phyloP scores from a whole-genome alignment of 2,888 invertebrate genomes.

The Gerris lacustris region DNA sequence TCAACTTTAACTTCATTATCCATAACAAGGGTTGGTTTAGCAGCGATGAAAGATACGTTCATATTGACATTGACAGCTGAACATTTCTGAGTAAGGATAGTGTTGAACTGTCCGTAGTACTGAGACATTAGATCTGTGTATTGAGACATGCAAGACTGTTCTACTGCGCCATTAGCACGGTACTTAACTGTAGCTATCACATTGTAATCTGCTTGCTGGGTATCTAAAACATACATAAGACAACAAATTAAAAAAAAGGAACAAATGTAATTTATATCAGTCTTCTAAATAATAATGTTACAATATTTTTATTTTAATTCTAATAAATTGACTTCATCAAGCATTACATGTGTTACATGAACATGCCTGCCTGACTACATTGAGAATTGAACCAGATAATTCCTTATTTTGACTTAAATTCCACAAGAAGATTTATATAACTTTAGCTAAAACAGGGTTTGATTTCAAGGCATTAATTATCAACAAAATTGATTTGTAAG shows the following conservation, averaged over 20 bases:
- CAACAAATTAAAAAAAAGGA: too few species aligned
- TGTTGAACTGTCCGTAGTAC: slow-evolving; percentile 66
- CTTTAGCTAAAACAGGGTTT: too few species aligned
- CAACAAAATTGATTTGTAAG: too few species aligned
- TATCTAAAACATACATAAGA: slow-evolving; percentile 45
- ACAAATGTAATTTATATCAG: too few species aligned
- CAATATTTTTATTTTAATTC: background rate
- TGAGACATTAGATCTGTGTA: slow-evolving; percentile 73
- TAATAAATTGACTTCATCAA: background rate
- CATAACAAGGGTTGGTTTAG: slow-evolving; percentile 63
- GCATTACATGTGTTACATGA: too few species aligned
- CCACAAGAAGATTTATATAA: too few species aligned
- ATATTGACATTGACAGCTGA: slow-evolving; percentile 90
- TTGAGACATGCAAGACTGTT: slow-evolving; percentile 67
- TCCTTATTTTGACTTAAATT: too few species aligned
- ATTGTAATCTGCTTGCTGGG: slow-evolving; percentile 88
- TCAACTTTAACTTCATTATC: slow-evolving; percentile 84
- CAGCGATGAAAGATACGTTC: slow-evolving; percentile 79
- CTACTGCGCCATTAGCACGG: slow-evolving; percentile 79
- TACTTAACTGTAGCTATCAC: slow-evolving; percentile 76
- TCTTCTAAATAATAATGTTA: too few species aligned
- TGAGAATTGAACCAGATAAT: too few species aligned
- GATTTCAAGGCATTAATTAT: too few species aligned
- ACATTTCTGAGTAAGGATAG: slow-evolving; percentile 75
- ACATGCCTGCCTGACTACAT: too few species aligned